Base-by-base conservation (phyloP, 2,797 vertebrate species). In the Eupleurogrammus muticus region DNA sequence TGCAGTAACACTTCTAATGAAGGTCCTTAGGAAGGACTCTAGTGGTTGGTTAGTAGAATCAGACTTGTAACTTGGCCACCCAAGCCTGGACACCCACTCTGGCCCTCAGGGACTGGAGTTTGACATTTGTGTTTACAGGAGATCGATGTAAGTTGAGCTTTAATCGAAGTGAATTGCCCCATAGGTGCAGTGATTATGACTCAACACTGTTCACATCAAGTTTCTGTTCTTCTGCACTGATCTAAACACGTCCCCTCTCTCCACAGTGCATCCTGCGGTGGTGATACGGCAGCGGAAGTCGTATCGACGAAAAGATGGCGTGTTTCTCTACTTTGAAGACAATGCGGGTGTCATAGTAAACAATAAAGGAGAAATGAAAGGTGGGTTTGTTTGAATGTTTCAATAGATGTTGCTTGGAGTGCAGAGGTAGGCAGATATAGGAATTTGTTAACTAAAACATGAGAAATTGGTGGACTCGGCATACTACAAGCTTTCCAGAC, bases 361-460 rank as follows among this genome's bases (percentile, higher is more conserved):
- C 63, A 96, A 96, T 78, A 99, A 99, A 93, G 97, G 98, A 7
- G 97, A 99, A 69, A 99, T 99, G 98, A 99, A 99, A 97, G 97
- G 97, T 97, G 80, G 0, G 90, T 76, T 57, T 20, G 9, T 55
- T 44, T 34, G 0, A 5, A 53, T 32, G 16, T 16, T 21, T 1
- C 36, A 24, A 13, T 14, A 17, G 28, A 28, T 28, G 28, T 28
- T 28, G 28, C 28, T 6, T 28, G 3, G 28, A 28, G 14, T 7
- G 14, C 35, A 36, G 35, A 36, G 9, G 3, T 36, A 9, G 10
- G 35, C 24, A n/a, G 28, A 28, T 28, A 28, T 6, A 28, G 28
- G 28, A 3, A 28, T 28, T 28, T 28, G 28, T 28, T n/a, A n/a
- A n/a, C n/a, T n/a, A n/a, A n/a, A n/a, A n/a, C n/a, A n/a, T n/a